Conservation (phyloP, 2,888 invertebrate genomes). For the Villa cingulata region DNA sequence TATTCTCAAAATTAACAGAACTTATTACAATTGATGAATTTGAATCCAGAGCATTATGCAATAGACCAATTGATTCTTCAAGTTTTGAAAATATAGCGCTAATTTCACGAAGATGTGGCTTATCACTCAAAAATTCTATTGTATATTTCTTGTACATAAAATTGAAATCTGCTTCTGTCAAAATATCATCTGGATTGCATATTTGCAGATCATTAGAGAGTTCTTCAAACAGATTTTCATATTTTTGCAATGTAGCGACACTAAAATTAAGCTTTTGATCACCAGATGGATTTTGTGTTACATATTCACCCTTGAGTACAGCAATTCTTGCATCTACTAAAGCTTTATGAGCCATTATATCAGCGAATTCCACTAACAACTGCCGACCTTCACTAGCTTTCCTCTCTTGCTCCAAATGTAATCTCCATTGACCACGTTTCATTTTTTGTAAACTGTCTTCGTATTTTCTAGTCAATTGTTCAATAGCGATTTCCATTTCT, state of each 20-base stretch:
- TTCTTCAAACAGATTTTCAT: slow-evolving; percentile 28
- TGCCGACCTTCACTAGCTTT: slow-evolving; percentile 38
- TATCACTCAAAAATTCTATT: slow-evolving; percentile 25
- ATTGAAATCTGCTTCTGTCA: slow-evolving; percentile 29
- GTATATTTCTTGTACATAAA: slow-evolving; percentile 28
- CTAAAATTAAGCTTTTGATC: slow-evolving; percentile 14
- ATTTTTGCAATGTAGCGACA: slow-evolving; percentile 25
- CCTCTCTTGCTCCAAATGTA: slow-evolving; percentile 38
- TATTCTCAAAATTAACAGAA: slow-evolving; percentile 26
- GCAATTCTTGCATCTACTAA: slow-evolving; percentile 62
- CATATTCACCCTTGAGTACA: slow-evolving; percentile 47
- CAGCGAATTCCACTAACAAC: slow-evolving; percentile 51
- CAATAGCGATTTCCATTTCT: slow-evolving; percentile 57
- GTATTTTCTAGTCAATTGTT: slow-evolving; percentile 52
- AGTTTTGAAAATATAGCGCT: slow-evolving; percentile 24
- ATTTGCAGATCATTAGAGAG: slow-evolving; percentile 26
- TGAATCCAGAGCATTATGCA: slow-evolving; percentile 21
- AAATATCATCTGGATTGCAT: slow-evolving; percentile 26
- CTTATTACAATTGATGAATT: slow-evolving; percentile 21
- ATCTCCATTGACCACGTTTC: slow-evolving; percentile 38
- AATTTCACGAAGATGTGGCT: slow-evolving; percentile 24
- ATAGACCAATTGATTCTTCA: slow-evolving; percentile 24
- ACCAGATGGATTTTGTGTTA: neutral
- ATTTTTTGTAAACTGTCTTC: slow-evolving; percentile 48
- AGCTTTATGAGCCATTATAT: slow-evolving; percentile 59